Evolutionary conservation across 2,888 invertebrate genomes (phyloP).

Genomic region (Petrophora chlorosata): DNA sequence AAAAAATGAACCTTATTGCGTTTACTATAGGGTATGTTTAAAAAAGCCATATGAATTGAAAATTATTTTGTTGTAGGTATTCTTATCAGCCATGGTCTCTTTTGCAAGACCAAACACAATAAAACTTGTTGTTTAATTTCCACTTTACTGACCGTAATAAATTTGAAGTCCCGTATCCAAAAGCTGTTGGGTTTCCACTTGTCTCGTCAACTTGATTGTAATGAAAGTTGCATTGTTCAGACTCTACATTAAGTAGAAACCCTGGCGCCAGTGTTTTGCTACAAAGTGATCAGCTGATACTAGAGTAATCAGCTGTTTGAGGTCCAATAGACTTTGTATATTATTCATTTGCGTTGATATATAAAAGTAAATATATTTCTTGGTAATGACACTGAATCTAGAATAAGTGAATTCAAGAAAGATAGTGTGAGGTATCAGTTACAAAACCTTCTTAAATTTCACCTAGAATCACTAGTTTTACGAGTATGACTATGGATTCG

Average conservation of each 20-base stretch:
- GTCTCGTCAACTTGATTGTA: conserved; percentile 46
- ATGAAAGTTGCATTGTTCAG: conserved; percentile 40
- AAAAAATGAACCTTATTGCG: conserved; percentile 27
- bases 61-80: conserved; percentile 59
- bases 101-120: conserved; percentile 63
- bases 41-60: conserved; percentile 1
- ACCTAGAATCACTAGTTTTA: too few relatives aligned
- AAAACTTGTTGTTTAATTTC: conserved; percentile 56
- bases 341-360: too few relatives aligned
- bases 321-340: too few relatives aligned
- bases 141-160: conserved; percentile 69
- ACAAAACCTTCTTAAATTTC: too few relatives aligned
- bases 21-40: conserved; percentile 24
- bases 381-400: too few relatives aligned
- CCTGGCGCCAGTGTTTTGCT: conserved; percentile 24
- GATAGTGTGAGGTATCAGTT: too few relatives aligned
- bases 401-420: too few relatives aligned
- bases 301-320: too few relatives aligned
- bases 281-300: neutral
- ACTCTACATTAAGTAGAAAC: neutral
- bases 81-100: conserved; percentile 65
- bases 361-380: too few relatives aligned
- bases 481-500: too few relatives aligned
- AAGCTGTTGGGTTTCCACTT: conserved; percentile 53
- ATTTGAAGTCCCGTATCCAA: conserved; percentile 57